Base-by-base conservation (phyloP, 2,888 invertebrate genomes). In the Esperia sulphurella region DNA sequence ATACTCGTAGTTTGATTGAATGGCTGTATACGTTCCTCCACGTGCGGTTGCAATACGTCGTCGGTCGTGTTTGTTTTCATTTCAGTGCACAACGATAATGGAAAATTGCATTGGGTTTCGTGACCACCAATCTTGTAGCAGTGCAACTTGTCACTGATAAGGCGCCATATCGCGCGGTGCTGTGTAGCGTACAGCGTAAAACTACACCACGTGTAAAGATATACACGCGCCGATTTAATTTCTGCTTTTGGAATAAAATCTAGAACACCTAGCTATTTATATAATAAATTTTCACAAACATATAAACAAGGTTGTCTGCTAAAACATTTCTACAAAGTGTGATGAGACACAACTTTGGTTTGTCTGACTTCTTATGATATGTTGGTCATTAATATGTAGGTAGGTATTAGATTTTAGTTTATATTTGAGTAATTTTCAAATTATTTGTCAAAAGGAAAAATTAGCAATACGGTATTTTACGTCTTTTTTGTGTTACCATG, bases 41-140 rank as follows among this genome's bases (percentile, higher is more conserved):
- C 80, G 79, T 79, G 81, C 68, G 59, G 52, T 41, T 57, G 50
- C 58, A 61, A 58, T 41, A 52, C 62, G 59, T 52, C 62, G 59
- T 52, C 58, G 58, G 62, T 63, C 61, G 63, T 67, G 60, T 70
- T 73, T 70, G 70, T 76, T 76, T 79, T 71, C 65, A 61, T 68
- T 61, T 53, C 60, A 65, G 65, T 65, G 71, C 63, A 69, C 65
- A 60, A 58, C 69, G 67, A 77, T 77, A 76, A 73, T 76, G 74
- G 73, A 79, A 78, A 76, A 64, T 75, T 81, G 83, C 68, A 83
- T 82, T 77, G 61, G 60, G 71, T 79, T 80, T 73, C 78, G 72
- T 79, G 81, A 68, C 70, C 60, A 65, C 69, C 64, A 68, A 73
- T 78, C 75, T 74, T 21, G 21, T 21, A 21, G 21, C 5, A 21